These are phyloP conservation scores for Antigone vipio DNA, from an alignment of 2,113 vertebrate genomes.

Conservation along the genomic window DNA sequence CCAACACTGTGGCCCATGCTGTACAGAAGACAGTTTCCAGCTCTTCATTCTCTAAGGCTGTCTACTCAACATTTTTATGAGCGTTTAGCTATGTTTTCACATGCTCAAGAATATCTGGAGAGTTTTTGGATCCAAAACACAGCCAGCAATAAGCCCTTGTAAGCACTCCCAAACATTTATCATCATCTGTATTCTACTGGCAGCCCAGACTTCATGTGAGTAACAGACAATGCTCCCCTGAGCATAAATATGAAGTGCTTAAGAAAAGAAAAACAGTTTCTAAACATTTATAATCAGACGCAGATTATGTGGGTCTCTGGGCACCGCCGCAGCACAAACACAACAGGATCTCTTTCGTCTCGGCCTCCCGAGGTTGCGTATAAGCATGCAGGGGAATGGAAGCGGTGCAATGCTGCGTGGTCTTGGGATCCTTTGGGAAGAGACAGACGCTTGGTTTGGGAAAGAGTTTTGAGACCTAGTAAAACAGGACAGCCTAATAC, in stretches of 20 bases:
- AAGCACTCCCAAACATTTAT: background rate
- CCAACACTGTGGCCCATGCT: background rate
- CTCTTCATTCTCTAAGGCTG: background rate
- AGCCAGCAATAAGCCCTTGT: background rate
- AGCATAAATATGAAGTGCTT: background rate
- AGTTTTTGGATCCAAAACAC: background rate
- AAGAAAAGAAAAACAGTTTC: background rate
- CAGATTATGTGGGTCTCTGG: background rate
- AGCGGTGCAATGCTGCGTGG: background rate
- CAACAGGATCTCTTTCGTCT: background rate
- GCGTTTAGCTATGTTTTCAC: background rate
- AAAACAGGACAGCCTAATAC: background rate
- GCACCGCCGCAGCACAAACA: background rate
- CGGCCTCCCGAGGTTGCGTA: background rate
- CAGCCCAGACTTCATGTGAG: background rate
- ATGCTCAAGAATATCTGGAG: background rate
- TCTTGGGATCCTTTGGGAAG: background rate
- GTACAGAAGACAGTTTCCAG: background rate
- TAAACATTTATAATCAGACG: background rate
- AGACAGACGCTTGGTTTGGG: background rate
- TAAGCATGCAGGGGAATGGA: background rate
- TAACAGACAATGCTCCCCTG: background rate
- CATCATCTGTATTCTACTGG: background rate
- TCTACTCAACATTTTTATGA: background rate
- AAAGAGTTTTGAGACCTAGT: background rate